phyloP scores from a whole-genome alignment of 2,113 vertebrate genomes.

The Psephotus haematonotus region DNA sequence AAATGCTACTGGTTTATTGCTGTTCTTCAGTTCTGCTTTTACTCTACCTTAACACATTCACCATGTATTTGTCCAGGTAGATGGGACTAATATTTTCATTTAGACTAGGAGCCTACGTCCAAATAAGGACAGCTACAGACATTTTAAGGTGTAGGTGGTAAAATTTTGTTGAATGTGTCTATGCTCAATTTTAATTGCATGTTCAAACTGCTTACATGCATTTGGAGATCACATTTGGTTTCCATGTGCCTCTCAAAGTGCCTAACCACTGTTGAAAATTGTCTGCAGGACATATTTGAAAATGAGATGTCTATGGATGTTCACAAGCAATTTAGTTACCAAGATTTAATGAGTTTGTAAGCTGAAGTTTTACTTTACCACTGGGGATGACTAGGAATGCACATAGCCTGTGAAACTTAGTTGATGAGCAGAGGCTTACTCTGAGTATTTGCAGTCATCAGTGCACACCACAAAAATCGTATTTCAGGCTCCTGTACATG shows the following conservation, averaged over 20 bases:
- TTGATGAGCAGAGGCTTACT: neutral
- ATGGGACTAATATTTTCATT: neutral
- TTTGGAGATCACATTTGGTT: neutral
- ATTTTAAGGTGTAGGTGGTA: neutral
- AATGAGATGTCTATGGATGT: neutral
- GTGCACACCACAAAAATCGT: neutral
- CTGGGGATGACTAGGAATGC: neutral
- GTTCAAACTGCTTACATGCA: neutral
- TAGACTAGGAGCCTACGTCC: neutral
- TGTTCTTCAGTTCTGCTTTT: neutral
- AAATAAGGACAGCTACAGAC: neutral
- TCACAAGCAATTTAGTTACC: neutral
- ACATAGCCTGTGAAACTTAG: neutral
- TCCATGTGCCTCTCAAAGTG: neutral
- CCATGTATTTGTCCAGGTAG: neutral
- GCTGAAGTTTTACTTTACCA: neutral
- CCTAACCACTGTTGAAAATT: neutral
- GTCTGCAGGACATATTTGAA: neutral
- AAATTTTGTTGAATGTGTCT: neutral
- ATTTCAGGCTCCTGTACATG: neutral
- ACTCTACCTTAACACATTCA: neutral
- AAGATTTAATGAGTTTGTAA: neutral
- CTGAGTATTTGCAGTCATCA: neutral
- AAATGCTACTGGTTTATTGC: neutral
- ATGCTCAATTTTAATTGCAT: neutral